Conservation (phyloP, 92 coral and sea anemone species). For the Nematostella vectensis region DNA sequence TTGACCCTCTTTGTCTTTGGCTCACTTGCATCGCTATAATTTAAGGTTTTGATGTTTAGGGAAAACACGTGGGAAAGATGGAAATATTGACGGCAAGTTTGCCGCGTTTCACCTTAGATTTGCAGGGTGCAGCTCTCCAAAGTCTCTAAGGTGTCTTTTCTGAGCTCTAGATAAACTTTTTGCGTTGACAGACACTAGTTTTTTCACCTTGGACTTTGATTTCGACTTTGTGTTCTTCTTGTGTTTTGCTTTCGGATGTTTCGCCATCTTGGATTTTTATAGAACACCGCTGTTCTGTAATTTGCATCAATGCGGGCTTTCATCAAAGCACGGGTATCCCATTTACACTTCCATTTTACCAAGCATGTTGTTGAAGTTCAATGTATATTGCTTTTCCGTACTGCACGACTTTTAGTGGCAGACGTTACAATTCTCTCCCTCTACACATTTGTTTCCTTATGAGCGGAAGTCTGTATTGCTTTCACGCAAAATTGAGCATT, state of each 20-base stretch:
- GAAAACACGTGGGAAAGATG: not conserved
- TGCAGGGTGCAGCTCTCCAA: slow-evolving; percentile 61
- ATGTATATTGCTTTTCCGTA: too few relatives aligned
- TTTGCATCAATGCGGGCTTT: too few relatives aligned
- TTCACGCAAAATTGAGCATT: too few relatives aligned
- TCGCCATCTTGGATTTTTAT: slow-evolving; percentile 72
- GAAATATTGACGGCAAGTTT: too few relatives aligned
- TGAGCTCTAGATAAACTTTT: slow-evolving; percentile 58
- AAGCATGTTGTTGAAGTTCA: too few relatives aligned
- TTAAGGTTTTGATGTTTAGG: too few relatives aligned
- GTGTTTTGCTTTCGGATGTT: slow-evolving; percentile 16
- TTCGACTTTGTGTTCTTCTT: slow-evolving; percentile 33
- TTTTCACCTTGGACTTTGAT: slow-evolving; percentile 15
- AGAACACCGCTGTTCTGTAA: slow-evolving; percentile 26
- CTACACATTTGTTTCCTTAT: too few relatives aligned
- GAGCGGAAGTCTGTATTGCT: too few relatives aligned
- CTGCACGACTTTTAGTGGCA: too few relatives aligned
- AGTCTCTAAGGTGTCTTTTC: slow-evolving; percentile 56
- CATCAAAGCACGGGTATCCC: too few relatives aligned
- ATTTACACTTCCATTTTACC: too few relatives aligned
- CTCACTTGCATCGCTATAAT: slow-evolving; percentile 5
- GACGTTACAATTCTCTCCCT: too few relatives aligned
- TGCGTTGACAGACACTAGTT: slow-evolving; percentile 31
- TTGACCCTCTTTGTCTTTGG: not conserved
- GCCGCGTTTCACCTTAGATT: slow-evolving; percentile 38